A percentile compares a stretch with the other conserved stretches of the same genome.
These are phyloP conservation scores for Danionella dracula DNA, from an alignment of 2,797 vertebrate species.

Conservation along the genomic window DNA sequence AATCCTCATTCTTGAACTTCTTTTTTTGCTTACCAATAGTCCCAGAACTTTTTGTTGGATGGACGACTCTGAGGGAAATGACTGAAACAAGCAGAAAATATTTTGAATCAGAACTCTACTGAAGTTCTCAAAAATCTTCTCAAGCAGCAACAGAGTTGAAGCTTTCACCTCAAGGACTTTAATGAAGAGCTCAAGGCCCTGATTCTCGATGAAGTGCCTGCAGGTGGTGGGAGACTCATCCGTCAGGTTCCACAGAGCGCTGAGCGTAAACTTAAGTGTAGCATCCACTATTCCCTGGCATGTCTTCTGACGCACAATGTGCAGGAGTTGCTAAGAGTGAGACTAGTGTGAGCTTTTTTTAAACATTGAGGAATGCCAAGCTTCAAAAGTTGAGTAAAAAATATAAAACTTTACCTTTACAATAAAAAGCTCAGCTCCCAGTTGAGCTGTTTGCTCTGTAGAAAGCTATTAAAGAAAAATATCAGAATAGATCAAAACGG, in stretches of 20 bases:
- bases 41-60: constrained; percentile 98
- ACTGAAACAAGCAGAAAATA: constrained; percentile 66
- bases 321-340: constrained; percentile 85
- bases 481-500: too few species aligned
- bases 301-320: constrained; percentile 97
- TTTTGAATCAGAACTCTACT: neutral
- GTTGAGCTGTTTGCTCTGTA: constrained; percentile 94
- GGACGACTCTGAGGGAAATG: constrained; percentile 94
- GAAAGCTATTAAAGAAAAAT: constrained; percentile 73
- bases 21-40: constrained; percentile 95
- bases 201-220: constrained; percentile 97
- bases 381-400: neutral
- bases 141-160: neutral
- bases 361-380: neutral
- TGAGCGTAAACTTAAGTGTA: constrained; percentile 95
- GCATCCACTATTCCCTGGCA: constrained; percentile 90
- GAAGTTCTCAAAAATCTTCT: too few species aligned
- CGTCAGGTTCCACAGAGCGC: constrained; percentile 97
- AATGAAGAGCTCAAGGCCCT: constrained; percentile 95
- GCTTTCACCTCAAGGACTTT: constrained; percentile 87
- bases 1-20: too few species aligned
- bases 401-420: constrained; percentile 88
- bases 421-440: constrained; percentile 94
- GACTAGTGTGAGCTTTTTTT: neutral
- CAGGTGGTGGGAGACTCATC: constrained; percentile 98